phyloP scores from a whole-genome alignment of 2,888 invertebrate genomes.

The Agriopis marginaria region DNA sequence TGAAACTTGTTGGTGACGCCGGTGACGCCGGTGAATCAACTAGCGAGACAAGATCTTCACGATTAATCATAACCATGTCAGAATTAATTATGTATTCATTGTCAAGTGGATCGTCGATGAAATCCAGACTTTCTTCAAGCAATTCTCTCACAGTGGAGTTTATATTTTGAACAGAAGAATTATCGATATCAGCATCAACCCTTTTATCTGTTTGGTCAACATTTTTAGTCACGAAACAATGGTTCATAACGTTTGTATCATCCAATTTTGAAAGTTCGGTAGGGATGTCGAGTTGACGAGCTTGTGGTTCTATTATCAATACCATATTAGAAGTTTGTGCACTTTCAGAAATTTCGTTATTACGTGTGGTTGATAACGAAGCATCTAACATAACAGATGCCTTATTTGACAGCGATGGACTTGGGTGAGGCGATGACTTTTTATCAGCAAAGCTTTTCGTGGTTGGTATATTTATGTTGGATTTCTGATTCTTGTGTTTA shows the following conservation, averaged over 20 bases:
- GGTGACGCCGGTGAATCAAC: slow-evolving; percentile 45
- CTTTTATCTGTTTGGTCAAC: slow-evolving; percentile 42
- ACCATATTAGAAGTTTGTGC: slow-evolving; percentile 52
- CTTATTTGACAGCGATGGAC: slow-evolving; percentile 49
- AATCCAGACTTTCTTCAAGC: slow-evolving; percentile 57
- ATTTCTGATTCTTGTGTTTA: slow-evolving; percentile 57
- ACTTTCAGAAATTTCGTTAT: slow-evolving; percentile 33
- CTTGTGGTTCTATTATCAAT: slow-evolving; percentile 49
- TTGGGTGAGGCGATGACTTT: slow-evolving; percentile 29
- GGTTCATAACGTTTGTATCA: slow-evolving; percentile 42
- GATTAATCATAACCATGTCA: slow-evolving; percentile 53
- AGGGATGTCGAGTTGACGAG: slow-evolving; percentile 13
- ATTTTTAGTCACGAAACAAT: slow-evolving; percentile 48
- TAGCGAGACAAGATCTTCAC: slow-evolving; percentile 42
- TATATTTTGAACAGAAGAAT: slow-evolving; percentile 44
- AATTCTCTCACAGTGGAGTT: slow-evolving; percentile 54
- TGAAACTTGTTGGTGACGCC: slow-evolving; percentile 54
- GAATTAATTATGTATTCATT: slow-evolving; percentile 48
- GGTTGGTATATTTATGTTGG: slow-evolving; percentile 53
- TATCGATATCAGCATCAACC: slow-evolving; percentile 29
- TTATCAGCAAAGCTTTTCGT: slow-evolving; percentile 49
- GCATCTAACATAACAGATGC: slow-evolving; percentile 48
- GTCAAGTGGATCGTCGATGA: slow-evolving; percentile 41
- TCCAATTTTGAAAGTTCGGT: slow-evolving; percentile 12
- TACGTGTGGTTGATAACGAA: slow-evolving; percentile 26